Percentiles rank a stretch among this genome's conserved stretches.
Evolutionary conservation across 2,888 invertebrate genomes (phyloP).

Genomic region (Pogonocherus hispidulus): DNA sequence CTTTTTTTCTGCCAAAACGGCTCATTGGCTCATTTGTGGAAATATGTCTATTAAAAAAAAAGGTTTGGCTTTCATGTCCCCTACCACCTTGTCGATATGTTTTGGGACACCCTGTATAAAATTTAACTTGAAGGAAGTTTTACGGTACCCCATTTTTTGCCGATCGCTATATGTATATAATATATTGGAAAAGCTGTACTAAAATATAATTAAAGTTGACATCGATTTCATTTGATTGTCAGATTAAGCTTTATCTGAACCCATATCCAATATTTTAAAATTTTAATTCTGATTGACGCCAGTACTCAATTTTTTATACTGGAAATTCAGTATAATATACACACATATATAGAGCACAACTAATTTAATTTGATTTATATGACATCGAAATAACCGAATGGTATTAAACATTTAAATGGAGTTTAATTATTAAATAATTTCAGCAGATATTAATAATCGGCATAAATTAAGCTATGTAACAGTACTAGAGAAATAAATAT

Average conservation of each 20-base stretch:
- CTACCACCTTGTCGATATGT: too few species aligned
- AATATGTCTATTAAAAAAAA: too few species aligned
- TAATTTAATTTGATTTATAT: constrained; percentile 1
- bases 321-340: not conserved
- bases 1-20: too few species aligned
- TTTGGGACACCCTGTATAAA: too few species aligned
- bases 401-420: not conserved
- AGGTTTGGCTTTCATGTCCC: too few species aligned
- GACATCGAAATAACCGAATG: not conserved
- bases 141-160: too few species aligned
- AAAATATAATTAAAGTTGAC: not conserved
- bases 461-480: too few species aligned
- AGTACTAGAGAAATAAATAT: too few species aligned
- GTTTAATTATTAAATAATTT: not conserved
- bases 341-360: not conserved
- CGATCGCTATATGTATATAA: too few species aligned
- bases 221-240: not conserved
- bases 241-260: not conserved
- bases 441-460: too few species aligned
- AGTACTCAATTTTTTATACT: not conserved
- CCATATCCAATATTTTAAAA: not conserved
- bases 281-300: not conserved
- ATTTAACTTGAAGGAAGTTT: too few species aligned
- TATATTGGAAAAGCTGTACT: not conserved
- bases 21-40: too few species aligned